Conservation (phyloP, 1,140 invertebrate species). For the Homalodisca vitripennis region DNA sequence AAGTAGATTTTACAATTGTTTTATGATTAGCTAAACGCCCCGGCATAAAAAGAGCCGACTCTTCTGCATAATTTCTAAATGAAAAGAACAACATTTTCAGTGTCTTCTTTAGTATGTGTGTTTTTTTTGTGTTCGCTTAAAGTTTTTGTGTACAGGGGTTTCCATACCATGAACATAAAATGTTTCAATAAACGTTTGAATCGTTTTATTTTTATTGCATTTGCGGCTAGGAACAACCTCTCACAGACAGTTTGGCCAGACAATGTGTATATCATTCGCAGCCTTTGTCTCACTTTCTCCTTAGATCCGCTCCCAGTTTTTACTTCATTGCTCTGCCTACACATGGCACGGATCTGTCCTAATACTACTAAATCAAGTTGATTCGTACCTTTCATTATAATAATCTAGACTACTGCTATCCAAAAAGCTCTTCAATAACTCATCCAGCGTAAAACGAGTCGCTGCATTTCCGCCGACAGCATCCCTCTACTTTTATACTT, state of each 20-base stretch:
- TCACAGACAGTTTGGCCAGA: constrained; percentile 25
- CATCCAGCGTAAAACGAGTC: constrained; percentile 16
- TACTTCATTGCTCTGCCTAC: background rate
- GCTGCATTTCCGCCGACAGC: background rate
- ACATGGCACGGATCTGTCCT: constrained; percentile 10
- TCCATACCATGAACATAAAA: constrained; percentile 10
- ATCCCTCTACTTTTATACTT: too few relatives aligned
- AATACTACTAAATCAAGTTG: constrained; percentile 9
- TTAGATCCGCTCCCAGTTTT: constrained; percentile 5
- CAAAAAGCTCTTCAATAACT: constrained; percentile 9
- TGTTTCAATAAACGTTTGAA: constrained; percentile 27
- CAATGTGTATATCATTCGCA: constrained; percentile 21
- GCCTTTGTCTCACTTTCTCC: constrained; percentile 8
- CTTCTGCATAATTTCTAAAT: constrained; percentile 29
- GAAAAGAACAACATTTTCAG: constrained; percentile 18
- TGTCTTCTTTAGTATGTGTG: background rate
- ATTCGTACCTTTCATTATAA: constrained; percentile 15
- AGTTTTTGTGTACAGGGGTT: constrained; percentile 8
- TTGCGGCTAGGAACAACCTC: constrained; percentile 15
- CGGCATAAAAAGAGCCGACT: constrained; percentile 28
- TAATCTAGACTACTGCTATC: constrained; percentile 20
- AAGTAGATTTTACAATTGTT: constrained; percentile 25
- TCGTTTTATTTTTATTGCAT: constrained; percentile 24
- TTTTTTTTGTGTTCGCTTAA: constrained; percentile 22
- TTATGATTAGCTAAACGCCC: constrained; percentile 11